Conservation (phyloP, 64 coral and sea anemone genomes). For the Catalaphyllia jardinei region DNA sequence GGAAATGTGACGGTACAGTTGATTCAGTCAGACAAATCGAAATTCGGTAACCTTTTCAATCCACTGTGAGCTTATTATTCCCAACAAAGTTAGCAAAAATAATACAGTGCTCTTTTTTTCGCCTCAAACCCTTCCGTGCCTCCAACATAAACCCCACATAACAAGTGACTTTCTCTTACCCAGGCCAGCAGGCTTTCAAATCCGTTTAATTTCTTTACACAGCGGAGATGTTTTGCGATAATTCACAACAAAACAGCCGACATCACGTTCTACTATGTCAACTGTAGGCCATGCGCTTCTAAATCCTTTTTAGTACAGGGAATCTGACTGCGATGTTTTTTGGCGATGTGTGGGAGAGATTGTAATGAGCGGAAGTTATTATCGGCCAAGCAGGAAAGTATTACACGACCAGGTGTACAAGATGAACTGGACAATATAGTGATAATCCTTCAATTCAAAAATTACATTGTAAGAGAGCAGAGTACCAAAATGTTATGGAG, state of each 20-base stretch:
- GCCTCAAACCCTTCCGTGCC: not conserved
- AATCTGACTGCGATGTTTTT: constrained; percentile 16
- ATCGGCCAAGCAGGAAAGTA: not conserved
- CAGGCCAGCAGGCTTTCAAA: not conserved
- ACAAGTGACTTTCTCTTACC: not conserved
- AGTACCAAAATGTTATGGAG: too few species aligned
- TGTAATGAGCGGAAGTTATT: constrained; percentile 23
- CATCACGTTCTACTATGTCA: not conserved
- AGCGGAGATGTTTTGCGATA: not conserved
- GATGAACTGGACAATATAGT: not conserved
- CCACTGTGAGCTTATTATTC: not conserved
- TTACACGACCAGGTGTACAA: not conserved
- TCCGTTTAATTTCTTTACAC: not conserved
- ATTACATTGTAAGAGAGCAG: not conserved
- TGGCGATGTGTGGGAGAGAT: constrained; percentile 18
- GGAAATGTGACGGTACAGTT: constrained; percentile 10
- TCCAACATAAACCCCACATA: not conserved
- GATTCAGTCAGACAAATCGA: not conserved
- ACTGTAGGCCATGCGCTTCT: not conserved
- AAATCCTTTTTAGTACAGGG: constrained; percentile 23
- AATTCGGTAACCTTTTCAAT: not conserved
- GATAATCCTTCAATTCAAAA: not conserved
- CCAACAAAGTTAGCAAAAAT: not conserved
- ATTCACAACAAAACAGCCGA: not conserved
- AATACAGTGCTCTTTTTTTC: not conserved